phyloP scores from a whole-genome alignment of 1,140 invertebrate genomes.

The Glossosoma conforme region DNA sequence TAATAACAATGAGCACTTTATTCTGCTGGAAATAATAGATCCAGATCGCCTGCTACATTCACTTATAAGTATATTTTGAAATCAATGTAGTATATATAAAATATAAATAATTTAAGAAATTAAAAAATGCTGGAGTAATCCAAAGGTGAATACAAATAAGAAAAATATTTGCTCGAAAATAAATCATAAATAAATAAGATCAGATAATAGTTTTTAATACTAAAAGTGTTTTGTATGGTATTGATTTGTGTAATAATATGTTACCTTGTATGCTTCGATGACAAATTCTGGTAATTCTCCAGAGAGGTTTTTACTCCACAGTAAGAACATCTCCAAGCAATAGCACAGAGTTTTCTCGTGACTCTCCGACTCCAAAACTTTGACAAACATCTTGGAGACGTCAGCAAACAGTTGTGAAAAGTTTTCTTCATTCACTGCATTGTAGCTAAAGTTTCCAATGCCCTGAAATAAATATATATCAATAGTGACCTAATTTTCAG shows the following conservation, averaged over 20 bases:
- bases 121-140: background rate
- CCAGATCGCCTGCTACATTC: too few relatives aligned
- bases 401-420: slow-evolving; percentile 54
- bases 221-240: too few relatives aligned
- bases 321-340: slow-evolving; percentile 71
- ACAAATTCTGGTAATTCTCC: slow-evolving; percentile 66
- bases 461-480: slow-evolving; percentile 56
- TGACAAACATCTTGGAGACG: slow-evolving; percentile 65
- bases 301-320: slow-evolving; percentile 70
- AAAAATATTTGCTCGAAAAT: background rate
- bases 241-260: too few relatives aligned
- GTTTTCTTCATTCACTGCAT: slow-evolving; percentile 58
- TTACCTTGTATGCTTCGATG: slow-evolving; percentile 69
- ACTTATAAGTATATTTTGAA: too few relatives aligned
- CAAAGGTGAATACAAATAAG: background rate
- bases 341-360: slow-evolving; percentile 87
- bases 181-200: too few relatives aligned
- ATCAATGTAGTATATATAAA: too few relatives aligned
- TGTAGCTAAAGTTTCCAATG: slow-evolving; percentile 73
- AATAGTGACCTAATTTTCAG: too few relatives aligned
- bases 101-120: background rate
- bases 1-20: background rate
- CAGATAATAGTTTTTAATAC: too few relatives aligned
- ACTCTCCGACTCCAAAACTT: slow-evolving; percentile 81
- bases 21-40: too few relatives aligned